These are phyloP conservation scores for Saccostrea cuccullata DNA, from an alignment of 1,140 invertebrate genomes.

Conservation along the genomic window DNA sequence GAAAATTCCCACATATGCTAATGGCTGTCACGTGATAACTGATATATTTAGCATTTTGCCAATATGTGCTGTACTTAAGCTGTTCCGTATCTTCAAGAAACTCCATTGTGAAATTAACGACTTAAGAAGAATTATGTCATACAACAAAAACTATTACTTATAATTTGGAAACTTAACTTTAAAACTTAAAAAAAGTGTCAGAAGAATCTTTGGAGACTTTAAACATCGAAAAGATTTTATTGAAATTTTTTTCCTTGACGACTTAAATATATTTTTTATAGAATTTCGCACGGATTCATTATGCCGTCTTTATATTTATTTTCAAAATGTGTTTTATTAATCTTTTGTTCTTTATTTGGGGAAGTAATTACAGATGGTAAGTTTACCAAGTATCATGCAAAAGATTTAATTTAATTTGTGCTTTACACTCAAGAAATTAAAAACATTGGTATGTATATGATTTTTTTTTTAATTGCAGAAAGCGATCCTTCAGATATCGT, in stretches of 20 bases:
- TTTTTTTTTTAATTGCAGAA: not conserved
- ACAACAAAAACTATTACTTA: not conserved
- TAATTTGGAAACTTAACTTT: not conserved
- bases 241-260: not conserved
- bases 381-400: not conserved
- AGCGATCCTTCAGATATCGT: constrained; percentile 28
- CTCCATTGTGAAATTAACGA: constrained; percentile 5
- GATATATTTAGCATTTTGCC: constrained; percentile 1
- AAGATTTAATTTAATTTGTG: too few species aligned
- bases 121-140: constrained; percentile 8
- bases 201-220: not conserved
- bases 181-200: not conserved
- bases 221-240: not conserved
- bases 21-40: not conserved
- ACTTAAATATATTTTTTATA: not conserved
- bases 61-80: not conserved
- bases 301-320: not conserved
- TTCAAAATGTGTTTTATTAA: not conserved
- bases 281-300: not conserved
- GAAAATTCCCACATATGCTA: constrained; percentile 27
- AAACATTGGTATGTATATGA: not conserved
- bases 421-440: not conserved
- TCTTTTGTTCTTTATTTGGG: not conserved
- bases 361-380: not conserved
- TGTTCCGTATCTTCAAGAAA: not conserved